phyloP scores from a whole-genome alignment of 2,888 invertebrate species.

The Agrotis puta region DNA sequence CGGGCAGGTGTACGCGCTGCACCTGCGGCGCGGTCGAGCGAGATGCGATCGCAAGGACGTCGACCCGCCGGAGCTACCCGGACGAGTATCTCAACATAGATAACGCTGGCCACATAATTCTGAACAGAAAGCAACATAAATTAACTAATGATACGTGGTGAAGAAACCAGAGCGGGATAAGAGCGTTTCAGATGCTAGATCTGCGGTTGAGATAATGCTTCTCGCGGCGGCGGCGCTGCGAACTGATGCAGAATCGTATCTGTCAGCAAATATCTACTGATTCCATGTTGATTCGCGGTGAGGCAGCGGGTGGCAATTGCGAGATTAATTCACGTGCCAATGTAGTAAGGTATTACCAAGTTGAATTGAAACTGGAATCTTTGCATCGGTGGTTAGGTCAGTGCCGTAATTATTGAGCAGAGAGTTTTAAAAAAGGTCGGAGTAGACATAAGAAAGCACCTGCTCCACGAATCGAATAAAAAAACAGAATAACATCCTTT shows the following conservation, averaged over 20 bases:
- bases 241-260: conserved; percentile 73
- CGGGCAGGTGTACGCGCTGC: conserved; percentile 88
- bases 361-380: conserved; percentile 39
- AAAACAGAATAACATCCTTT: conserved; percentile 40
- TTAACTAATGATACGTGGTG: conserved; percentile 84
- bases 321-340: conserved; percentile 58
- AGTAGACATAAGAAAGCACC: conserved; percentile 43
- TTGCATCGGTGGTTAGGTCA: conserved; percentile 13
- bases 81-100: conserved; percentile 81
- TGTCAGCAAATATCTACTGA: conserved; percentile 65
- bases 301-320: conserved; percentile 53
- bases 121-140: conserved; percentile 83
- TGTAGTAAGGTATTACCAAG: conserved; percentile 27
- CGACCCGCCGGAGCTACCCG: conserved; percentile 77
- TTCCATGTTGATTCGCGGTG: conserved; percentile 57
- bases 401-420: conserved; percentile 29
- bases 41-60: conserved; percentile 88
- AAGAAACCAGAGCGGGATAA: conserved; percentile 77
- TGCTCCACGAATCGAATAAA: conserved; percentile 40
- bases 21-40: conserved; percentile 88
- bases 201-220: conserved; percentile 75
- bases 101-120: conserved; percentile 84
- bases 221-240: conserved; percentile 69
- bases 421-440: conserved; percentile 37
- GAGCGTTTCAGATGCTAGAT: conserved; percentile 75